Percentiles rank a stretch among this genome's conserved stretches.
Evolutionary conservation across 1,140 invertebrate species (phyloP).

Genomic region (Orius insidiosus): DNA sequence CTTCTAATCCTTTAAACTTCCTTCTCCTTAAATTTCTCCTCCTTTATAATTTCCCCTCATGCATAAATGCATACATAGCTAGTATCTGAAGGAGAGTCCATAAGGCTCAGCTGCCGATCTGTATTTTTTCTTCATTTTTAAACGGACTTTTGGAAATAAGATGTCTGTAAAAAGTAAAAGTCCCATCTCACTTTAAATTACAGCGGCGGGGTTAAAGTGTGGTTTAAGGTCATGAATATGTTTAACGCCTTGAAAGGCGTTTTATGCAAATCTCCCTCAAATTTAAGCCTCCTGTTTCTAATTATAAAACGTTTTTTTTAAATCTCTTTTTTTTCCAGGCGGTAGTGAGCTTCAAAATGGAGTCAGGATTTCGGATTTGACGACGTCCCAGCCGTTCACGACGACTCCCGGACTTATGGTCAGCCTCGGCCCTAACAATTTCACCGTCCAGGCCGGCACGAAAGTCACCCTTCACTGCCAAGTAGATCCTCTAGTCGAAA

Average conservation of each 20-base stretch:
- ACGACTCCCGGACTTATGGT: slow-evolving; percentile 3
- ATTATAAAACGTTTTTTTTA: not conserved
- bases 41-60: no score
- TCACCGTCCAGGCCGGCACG: slow-evolving; percentile 45
- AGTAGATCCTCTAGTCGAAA: slow-evolving; percentile 50
- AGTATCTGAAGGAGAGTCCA: no score
- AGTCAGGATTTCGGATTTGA: not conserved
- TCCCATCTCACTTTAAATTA: not conserved
- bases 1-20: no score
- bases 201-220: not conserved
- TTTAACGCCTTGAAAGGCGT: not conserved
- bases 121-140: no score
- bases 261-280: not conserved
- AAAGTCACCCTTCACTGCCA: slow-evolving; percentile 47
- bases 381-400: not conserved
- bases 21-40: no score
- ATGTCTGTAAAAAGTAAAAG: not conserved
- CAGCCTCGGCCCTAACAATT: slow-evolving; percentile 27
- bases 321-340: slow-evolving; percentile 1
- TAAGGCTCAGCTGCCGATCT: no score
- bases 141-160: no score
- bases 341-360: slow-evolving; percentile 6
- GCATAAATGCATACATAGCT: no score
- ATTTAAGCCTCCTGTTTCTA: not conserved
- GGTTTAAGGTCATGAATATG: not conserved